phyloP scores from a whole-genome alignment of 2,888 invertebrate species.

The Emesis furor region DNA sequence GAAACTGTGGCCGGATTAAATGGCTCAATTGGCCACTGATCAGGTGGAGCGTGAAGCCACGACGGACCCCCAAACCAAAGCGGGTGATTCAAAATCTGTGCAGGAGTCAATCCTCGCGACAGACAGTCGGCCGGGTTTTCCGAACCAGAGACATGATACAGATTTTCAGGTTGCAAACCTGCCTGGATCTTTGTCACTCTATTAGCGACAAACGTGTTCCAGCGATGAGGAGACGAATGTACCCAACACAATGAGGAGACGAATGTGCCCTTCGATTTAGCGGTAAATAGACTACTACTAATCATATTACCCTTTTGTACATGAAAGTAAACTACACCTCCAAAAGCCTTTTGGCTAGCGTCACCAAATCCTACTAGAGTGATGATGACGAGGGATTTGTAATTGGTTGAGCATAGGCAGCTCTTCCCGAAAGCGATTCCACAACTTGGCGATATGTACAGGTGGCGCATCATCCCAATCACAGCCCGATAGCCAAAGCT shows the following conservation, averaged over 20 bases:
- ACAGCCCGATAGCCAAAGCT: no score
- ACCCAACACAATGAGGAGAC: neutral
- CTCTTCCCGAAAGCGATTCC: neutral
- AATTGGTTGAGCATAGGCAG: conserved; percentile 3
- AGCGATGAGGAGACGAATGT: neutral
- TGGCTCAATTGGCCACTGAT: conserved; percentile 3
- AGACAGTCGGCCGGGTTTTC: neutral
- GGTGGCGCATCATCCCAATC: no score
- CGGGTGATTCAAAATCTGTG: neutral
- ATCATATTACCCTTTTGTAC: neutral
- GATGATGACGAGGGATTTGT: neutral
- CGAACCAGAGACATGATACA: conserved; percentile 2
- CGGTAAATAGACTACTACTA: neutral
- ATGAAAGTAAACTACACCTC: no score
- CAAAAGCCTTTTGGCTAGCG: neutral
- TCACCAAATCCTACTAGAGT: neutral
- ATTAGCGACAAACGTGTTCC: neutral
- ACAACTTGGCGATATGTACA: no score
- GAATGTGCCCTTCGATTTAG: neutral
- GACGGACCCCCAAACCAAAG: conserved; percentile 8
- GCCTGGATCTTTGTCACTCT: neutral
- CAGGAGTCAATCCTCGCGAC: neutral
- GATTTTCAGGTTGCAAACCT: neutral
- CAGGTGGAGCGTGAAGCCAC: neutral
- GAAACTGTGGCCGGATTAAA: neutral